Conservation (phyloP, 1,140 invertebrate genomes). For the Tetraneura akinire region DNA sequence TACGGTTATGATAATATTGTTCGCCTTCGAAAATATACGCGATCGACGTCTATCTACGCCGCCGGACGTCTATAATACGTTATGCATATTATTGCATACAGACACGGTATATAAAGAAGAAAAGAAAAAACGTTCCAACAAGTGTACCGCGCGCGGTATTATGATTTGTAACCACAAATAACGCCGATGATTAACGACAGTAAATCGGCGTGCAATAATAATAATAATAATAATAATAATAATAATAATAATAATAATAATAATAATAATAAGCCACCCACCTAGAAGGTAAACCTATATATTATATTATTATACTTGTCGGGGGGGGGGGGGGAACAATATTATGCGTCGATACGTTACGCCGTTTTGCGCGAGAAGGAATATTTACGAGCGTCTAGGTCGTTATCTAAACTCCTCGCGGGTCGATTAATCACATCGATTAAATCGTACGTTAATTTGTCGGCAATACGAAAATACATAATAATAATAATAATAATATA, state of each 20-base stretch:
- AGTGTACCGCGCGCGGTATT: too few species aligned
- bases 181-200: neutral
- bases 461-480: too few species aligned
- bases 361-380: conserved; percentile 7
- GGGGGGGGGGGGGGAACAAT: too few species aligned
- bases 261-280: conserved; percentile 19
- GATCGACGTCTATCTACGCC: too few species aligned
- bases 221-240: neutral
- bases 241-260: neutral
- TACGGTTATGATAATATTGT: too few species aligned
- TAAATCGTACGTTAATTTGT: conserved; percentile 18
- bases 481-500: too few species aligned
- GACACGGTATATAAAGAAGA: too few species aligned
- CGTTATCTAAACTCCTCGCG: neutral
- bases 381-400: conserved; percentile 13
- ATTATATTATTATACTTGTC: too few species aligned
- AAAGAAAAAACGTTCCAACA: too few species aligned
- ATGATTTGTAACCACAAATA: conserved; percentile 9
- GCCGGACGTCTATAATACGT: too few species aligned
- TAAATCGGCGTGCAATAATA: neutral
- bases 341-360: neutral
- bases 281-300: conserved; percentile 34
- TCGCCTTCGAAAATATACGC: too few species aligned
- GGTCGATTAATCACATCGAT: conserved; percentile 16
- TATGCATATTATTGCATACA: too few species aligned